Percentiles rank a stretch among this genome's conserved stretches.
These are phyloP conservation scores for Cephus pygmeus DNA, from an alignment of 2,888 invertebrate species.

Conservation along the genomic window DNA sequence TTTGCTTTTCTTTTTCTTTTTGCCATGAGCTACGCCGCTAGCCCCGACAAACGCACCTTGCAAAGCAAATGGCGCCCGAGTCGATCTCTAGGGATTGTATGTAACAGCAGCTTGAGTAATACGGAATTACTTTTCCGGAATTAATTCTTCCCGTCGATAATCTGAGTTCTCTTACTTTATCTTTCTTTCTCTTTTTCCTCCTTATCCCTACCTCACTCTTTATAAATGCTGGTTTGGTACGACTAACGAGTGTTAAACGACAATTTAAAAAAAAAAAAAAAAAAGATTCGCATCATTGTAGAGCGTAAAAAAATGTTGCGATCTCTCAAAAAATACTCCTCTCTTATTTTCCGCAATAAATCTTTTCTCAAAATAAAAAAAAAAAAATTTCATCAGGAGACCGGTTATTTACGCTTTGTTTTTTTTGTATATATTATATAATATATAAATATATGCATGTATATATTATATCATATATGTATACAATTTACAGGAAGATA, in stretches of 20 bases:
- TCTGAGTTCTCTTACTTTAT: constrained; percentile 10
- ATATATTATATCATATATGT: not conserved
- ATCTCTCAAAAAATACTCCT: not conserved
- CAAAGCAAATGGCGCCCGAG: not conserved
- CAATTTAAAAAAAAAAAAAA: not conserved
- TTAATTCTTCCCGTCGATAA: constrained; percentile 1
- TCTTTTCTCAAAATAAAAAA: not conserved
- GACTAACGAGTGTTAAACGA: constrained; percentile 42
- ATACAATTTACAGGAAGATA: constrained; percentile 59
- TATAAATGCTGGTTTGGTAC: constrained; percentile 64
- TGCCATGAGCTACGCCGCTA: not conserved
- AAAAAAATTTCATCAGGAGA: constrained; percentile 30
- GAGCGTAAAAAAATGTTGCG: not conserved
- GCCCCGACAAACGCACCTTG: not conserved
- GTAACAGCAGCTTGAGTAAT: not conserved
- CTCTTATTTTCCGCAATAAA: not conserved
- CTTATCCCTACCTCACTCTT: constrained; percentile 11
- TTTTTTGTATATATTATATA: not conserved
- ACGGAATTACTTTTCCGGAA: not conserved
- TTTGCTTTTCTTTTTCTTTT: not conserved
- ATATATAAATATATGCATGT: not conserved
- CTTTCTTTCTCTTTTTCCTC: not conserved
- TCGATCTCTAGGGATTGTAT: not conserved
- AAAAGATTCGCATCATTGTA: too few species aligned
- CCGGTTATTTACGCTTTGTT: not conserved